phyloP scores from a whole-genome alignment of 2,888 invertebrate species.

The Thumatha senex region DNA sequence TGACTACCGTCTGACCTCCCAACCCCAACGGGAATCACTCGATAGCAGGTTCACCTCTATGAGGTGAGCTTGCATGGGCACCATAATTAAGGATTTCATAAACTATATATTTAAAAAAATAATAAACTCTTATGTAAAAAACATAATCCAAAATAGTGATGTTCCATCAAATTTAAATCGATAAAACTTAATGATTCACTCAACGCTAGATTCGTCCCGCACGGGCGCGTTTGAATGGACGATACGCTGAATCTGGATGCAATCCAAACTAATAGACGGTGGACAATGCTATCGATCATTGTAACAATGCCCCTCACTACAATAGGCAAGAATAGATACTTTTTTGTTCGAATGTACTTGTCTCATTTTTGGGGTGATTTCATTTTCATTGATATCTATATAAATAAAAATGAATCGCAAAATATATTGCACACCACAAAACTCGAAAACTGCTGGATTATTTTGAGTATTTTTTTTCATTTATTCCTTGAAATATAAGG shows the following conservation, averaged over 20 bases:
- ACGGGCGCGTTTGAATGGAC: conserved; percentile 58
- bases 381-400: conserved; percentile 2
- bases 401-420: too few relatives aligned
- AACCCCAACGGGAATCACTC: too few relatives aligned
- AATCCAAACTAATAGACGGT: conserved; percentile 63
- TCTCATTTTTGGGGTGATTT: conserved; percentile 21
- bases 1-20: too few relatives aligned
- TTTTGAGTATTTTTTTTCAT: too few relatives aligned
- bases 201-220: conserved; percentile 60
- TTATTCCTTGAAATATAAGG: too few relatives aligned
- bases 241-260: conserved; percentile 52
- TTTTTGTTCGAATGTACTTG: conserved; percentile 31
- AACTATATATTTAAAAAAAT: background rate
- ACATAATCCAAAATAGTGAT: conserved; percentile 28
- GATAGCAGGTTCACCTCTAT: too few relatives aligned
- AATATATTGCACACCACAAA: too few relatives aligned
- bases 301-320: conserved; percentile 45
- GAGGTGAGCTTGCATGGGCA: too few relatives aligned
- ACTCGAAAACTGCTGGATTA: too few relatives aligned
- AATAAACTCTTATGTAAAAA: background rate
- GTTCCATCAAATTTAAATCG: conserved; percentile 41
- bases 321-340: conserved; percentile 35
- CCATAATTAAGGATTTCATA: too few relatives aligned
- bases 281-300: conserved; percentile 63
- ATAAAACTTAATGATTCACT: conserved; percentile 50